Evolutionary conservation across 2,797 vertebrate species (phyloP), one percentile per base, ranked within the genome.

Genomic region (Orestias chungarensis): DNA sequence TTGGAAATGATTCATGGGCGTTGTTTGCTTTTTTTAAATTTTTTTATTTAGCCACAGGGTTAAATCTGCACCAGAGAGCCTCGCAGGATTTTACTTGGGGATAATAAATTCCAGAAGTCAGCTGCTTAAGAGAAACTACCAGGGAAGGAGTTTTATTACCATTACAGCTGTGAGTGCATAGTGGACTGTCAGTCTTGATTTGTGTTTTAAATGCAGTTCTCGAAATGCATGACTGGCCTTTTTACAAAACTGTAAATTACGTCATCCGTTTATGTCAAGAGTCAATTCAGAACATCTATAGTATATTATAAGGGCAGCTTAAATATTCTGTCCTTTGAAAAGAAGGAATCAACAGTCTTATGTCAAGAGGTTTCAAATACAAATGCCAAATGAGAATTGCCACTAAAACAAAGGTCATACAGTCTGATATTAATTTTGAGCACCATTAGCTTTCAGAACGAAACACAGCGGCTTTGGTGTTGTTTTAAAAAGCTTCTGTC

Each of bases 221-320:
- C 67, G 66, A 66, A 64, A 68, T 54, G 61, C 66, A 70, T 80
- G 73, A 85, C 73, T 78, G 82, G 70, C 75, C 20, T 79, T 88
- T 88, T 85, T 83, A 77, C 68, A 73, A 84, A 86, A 31, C 69
- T 71, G 68, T 80, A 79, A 82, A 88, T 80, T 50, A 47, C 78
- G 78, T 82, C 79, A 81, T 46, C 62, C 57, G 78, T 82, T 66
- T 42, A 42, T 71, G 72, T 73, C 38, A 82, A 61, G 78, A 55
- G 70, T 44, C 25, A 12, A 42, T 72, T 69, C 31, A 12, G 57
- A n/a, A 35, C 33, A 35, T 38, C 8, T 35, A 61, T 18, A 33
- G 20, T 35, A 50, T n/a, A 11, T 38, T 38, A 61, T 9, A 61
- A 35, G 1, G 11, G 33, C 33, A 0, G 33, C 27, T 57, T 8